A percentile compares a stretch with the other conserved stretches of the same genome.
These are phyloP conservation scores for Chrysochloris asiatica DNA, from an alignment of 2,113 vertebrate species.

Conservation along the genomic window DNA sequence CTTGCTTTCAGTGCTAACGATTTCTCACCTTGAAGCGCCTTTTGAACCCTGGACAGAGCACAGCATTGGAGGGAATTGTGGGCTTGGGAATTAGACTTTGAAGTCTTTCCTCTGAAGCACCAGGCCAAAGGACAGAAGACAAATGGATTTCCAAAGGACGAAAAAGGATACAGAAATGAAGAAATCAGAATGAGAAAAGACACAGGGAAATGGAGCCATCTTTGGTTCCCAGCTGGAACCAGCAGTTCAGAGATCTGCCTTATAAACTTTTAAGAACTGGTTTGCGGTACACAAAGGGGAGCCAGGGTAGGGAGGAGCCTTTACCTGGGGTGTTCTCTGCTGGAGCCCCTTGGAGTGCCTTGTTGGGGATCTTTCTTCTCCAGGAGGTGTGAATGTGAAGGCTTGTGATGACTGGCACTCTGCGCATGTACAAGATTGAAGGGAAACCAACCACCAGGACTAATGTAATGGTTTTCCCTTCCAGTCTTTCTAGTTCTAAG, in stretches of 20 bases:
- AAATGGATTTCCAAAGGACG: slow-evolving; percentile 72
- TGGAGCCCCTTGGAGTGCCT: slow-evolving; percentile 58
- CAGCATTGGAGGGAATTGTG: slow-evolving; percentile 69
- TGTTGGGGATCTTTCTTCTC: slow-evolving; percentile 23
- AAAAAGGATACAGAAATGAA: slow-evolving; percentile 24
- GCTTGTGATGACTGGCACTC: slow-evolving; percentile 39
- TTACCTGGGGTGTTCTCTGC: not conserved
- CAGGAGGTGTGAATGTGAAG: slow-evolving; percentile 12
- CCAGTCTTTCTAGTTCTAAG: slow-evolving; percentile 39
- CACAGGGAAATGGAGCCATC: slow-evolving; percentile 46
- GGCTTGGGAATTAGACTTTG: slow-evolving; percentile 70
- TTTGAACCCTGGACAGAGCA: slow-evolving; percentile 86
- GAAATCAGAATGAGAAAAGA: slow-evolving; percentile 49
- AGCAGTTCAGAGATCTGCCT: slow-evolving; percentile 77
- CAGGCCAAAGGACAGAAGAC: slow-evolving; percentile 62
- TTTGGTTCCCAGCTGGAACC: slow-evolving; percentile 59
- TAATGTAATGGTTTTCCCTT: not conserved
- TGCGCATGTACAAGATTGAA: not conserved
- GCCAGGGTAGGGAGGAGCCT: not conserved
- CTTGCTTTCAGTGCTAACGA: slow-evolving; percentile 81
- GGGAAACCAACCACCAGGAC: slow-evolving; percentile 12
- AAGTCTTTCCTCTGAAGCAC: slow-evolving; percentile 66
- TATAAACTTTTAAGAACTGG: slow-evolving; percentile 54
- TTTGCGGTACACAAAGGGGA: slow-evolving; percentile 36
- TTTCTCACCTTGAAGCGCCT: slow-evolving; percentile 88